phyloP scores from a whole-genome alignment of 1,140 invertebrate species.

The Samia ricini region DNA sequence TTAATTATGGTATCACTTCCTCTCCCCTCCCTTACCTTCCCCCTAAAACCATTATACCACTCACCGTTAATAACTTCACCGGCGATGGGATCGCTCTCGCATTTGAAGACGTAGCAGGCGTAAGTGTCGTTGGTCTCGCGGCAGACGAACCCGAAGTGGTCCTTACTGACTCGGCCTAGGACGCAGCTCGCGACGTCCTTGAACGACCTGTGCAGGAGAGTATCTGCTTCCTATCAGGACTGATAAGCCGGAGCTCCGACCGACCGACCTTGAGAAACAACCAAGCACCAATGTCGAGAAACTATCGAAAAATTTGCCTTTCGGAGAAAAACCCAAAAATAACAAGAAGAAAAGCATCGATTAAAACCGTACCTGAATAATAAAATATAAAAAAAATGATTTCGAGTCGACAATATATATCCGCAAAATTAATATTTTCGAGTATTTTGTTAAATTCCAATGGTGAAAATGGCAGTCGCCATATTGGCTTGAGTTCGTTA shows the following conservation, averaged over 20 bases:
- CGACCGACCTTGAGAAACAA: conserved; percentile 86
- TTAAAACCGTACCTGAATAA: too few relatives aligned
- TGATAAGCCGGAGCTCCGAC: conserved; percentile 92
- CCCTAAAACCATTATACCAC: conserved; percentile 7
- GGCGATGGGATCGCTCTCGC: conserved; percentile 89
- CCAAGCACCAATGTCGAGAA: background rate
- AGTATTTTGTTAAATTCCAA: too few relatives aligned
- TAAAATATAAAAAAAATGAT: too few relatives aligned
- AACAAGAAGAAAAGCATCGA: too few relatives aligned
- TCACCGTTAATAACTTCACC: conserved; percentile 87
- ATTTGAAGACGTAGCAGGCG: conserved; percentile 94
- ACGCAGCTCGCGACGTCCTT: conserved; percentile 93
- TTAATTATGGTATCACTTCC: too few relatives aligned
- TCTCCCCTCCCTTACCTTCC: too few relatives aligned
- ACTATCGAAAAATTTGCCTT: background rate
- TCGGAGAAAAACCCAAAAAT: too few relatives aligned
- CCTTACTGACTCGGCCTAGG: conserved; percentile 87
- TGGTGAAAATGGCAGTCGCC: too few relatives aligned
- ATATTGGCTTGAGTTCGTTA: too few relatives aligned
- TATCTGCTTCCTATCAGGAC: conserved; percentile 93
- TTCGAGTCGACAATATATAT: too few relatives aligned
- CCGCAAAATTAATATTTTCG: too few relatives aligned
- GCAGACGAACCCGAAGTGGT: conserved; percentile 96
- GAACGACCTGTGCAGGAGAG: conserved; percentile 92
- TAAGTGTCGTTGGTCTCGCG: conserved; percentile 85